Percentiles rank a stretch among this genome's conserved stretches.
Evolutionary conservation across 2,888 invertebrate species (phyloP).

Genomic region (Neoscelio sp.): DNA sequence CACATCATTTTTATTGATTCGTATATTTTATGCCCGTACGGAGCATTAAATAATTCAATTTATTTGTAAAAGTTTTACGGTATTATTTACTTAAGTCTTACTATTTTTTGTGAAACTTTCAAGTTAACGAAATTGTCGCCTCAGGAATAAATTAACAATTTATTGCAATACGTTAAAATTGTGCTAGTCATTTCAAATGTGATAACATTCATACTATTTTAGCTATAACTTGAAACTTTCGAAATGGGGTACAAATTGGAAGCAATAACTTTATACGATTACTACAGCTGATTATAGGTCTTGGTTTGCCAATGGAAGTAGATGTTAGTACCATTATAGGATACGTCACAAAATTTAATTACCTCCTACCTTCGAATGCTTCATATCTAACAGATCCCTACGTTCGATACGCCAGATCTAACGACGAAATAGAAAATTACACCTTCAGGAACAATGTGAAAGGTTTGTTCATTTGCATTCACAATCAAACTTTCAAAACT

Average conservation of each 20-base stretch:
- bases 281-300: conserved; percentile 83
- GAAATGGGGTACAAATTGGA: conserved; percentile 7
- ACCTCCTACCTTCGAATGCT: conserved; percentile 80
- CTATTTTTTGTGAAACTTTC: no score
- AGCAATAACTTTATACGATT: conserved; percentile 20
- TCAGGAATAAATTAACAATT: no score
- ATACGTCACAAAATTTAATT: conserved; percentile 83
- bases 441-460: no score
- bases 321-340: conserved; percentile 83
- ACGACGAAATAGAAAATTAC: conserved; percentile 1
- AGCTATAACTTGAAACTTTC: conserved; percentile 2
- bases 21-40: no score
- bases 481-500: no score
- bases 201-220: no score
- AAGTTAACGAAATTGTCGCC: no score
- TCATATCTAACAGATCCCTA: conserved; percentile 78
- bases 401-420: conserved; percentile 84
- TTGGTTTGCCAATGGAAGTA: conserved; percentile 84
- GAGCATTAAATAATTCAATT: conserved; percentile 20
- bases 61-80: neutral
- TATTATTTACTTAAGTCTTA: no score
- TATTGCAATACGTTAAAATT: no score
- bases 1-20: no score
- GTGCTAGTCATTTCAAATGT: no score
- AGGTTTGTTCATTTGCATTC: no score